Conservation (phyloP, 2,888 invertebrate species). For the Microplitis deprimator region DNA sequence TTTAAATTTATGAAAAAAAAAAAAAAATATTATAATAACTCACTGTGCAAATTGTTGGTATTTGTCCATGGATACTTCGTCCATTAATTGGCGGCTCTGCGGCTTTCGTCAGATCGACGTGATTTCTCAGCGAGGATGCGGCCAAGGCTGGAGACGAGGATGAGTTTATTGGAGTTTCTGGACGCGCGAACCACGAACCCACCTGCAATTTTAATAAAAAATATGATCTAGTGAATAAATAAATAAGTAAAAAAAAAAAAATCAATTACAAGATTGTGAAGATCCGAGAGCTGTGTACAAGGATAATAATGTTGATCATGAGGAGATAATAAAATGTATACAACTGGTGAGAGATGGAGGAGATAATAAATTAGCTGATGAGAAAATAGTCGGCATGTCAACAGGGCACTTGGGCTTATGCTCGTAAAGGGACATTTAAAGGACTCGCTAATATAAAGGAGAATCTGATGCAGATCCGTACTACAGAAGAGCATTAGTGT, state of each 20-base stretch:
- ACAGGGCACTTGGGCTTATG: conserved; percentile 38
- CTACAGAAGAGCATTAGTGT: conserved; percentile 59
- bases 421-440: conserved; percentile 14
- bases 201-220: conserved; percentile 57
- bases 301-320: conserved; percentile 7
- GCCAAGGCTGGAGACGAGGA: conserved; percentile 21
- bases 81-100: conserved; percentile 54
- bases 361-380: conserved; percentile 23
- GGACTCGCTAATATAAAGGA: conserved; percentile 13
- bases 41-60: conserved; percentile 68
- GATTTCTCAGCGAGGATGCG: conserved; percentile 37
- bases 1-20: background rate
- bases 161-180: conserved; percentile 60
- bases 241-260: conserved; percentile 4
- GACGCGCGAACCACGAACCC: conserved; percentile 65
- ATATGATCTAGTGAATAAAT: conserved; percentile 3
- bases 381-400: conserved; percentile 39
- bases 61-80: conserved; percentile 65
- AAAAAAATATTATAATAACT: conserved; percentile 44
- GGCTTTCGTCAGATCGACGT: conserved; percentile 51
- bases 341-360: conserved; percentile 1
- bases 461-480: conserved; percentile 21
- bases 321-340: conserved; percentile 8
- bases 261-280: conserved; percentile 10
- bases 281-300: conserved; percentile 12